phyloP scores from a whole-genome alignment of 2,113 vertebrate species.

The Glaucomys volans region DNA sequence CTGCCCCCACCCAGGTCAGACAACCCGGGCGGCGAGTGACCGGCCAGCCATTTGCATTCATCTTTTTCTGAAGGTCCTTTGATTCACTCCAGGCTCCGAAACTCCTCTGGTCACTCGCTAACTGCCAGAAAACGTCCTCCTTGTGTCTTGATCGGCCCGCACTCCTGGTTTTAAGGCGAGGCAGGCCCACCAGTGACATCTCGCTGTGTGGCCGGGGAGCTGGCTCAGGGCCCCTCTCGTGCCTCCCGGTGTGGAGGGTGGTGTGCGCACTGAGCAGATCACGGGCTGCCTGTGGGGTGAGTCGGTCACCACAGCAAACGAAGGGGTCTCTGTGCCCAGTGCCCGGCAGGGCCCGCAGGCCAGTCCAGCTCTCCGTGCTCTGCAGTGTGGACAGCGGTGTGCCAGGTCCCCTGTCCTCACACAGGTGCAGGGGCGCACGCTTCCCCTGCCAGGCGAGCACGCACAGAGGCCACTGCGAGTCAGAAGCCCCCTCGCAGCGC shows the following conservation, averaged over 20 bases:
- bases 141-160: not conserved
- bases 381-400: too few relatives aligned
- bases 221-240: rapidly evolving
- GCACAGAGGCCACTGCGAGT: too few relatives aligned
- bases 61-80: not conserved
- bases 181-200: rapidly evolving
- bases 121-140: conserved; percentile 24
- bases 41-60: not conserved
- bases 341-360: too few relatives aligned
- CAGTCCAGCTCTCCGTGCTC: not conserved
- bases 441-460: not conserved
- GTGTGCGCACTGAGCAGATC: too few relatives aligned
- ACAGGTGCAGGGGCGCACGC: rapidly evolving
- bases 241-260: rapidly evolving
- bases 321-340: too few relatives aligned
- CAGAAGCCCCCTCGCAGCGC: too few relatives aligned
- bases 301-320: too few relatives aligned
- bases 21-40: conserved; percentile 31
- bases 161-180: not conserved
- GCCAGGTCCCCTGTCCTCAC: rapidly evolving
- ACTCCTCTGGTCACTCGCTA: conserved; percentile 39
- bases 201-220: not conserved
- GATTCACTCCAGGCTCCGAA: conserved; percentile 22
- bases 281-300: not conserved
- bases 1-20: not conserved